Evolutionary conservation across 1,140 invertebrate species (phyloP), one percentile per base, ranked within the genome.

Genomic region (Pogonomyrmex barbatus): DNA sequence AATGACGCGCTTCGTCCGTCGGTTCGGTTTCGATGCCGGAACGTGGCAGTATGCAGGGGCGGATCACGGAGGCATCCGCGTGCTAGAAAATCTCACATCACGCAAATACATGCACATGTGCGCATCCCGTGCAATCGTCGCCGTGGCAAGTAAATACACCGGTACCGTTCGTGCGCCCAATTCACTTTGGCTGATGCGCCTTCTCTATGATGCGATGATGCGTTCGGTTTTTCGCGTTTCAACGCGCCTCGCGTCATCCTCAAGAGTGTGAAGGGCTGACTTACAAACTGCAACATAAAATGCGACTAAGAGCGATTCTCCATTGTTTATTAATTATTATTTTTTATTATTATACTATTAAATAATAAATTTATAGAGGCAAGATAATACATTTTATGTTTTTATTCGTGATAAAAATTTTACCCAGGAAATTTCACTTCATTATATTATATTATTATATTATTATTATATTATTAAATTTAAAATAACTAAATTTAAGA

Each of bases 21-120:
- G 90, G 89, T 89, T 93, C 88, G 89, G 92, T 93, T 93, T 91
- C 91, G 91, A 92, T 91, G 91, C 79, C 88, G 87, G 90, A 90
- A 93, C 91, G 90, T 91, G 90, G 89, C 88, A 88, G 87, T 89
- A 88, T 63, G 70, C 87, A 89, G 87, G 78, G 86, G 56, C 82
- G 81, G 67, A 79, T 87, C 65, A 58, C 56, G 42, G 4, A 47
- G 54, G 47, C 30, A 47, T 4, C 67, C 42, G 10, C n/a, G 54
- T 10, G 65, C 12, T 60, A 42, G 45, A 60, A 73, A 73, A 83
- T 75, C 68, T 68, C 79, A 60, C 67, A 52, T 82, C 52, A 71
- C 39, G 42, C 58, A 79, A 36, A 56, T 36, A 42, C 24, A 45
- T 12, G 10, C 30, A 50, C 12, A 4, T 36, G 1, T 17, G 54